Conservation (phyloP, 2,797 vertebrate species). For the Phataginus tetradactyla region DNA sequence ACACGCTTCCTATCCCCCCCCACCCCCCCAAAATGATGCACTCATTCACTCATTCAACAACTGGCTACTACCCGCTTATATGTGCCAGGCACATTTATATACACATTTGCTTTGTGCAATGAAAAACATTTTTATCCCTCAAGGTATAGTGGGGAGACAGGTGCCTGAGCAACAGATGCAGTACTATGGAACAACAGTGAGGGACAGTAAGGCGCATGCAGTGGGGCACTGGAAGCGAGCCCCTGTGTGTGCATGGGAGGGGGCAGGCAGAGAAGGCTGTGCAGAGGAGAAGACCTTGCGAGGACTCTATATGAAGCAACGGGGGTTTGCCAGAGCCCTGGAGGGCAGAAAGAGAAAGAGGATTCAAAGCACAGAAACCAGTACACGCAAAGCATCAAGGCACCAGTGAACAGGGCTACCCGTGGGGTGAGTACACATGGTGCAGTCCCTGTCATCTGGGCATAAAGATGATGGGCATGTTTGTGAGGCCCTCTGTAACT, state of each 20-base stretch:
- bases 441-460: neutral
- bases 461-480: neutral
- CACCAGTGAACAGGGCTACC: neutral
- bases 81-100: neutral
- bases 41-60: neutral
- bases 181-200: fast-evolving
- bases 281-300: neutral
- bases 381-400: too few relatives aligned
- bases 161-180: fast-evolving
- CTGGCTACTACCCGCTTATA: neutral
- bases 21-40: neutral
- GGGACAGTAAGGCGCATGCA: fast-evolving
- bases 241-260: fast-evolving
- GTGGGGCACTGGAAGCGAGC: fast-evolving
- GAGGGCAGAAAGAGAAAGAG: neutral
- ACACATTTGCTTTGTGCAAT: fast-evolving
- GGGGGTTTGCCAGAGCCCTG: neutral
- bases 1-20: fast-evolving
- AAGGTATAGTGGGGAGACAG: fast-evolving
- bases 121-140: neutral
- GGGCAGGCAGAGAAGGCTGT: neutral
- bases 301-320: too few relatives aligned
- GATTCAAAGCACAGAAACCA: neutral
- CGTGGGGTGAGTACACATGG: neutral
- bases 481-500: neutral